Conservation (phyloP, 2,797 vertebrate species). For the Urosaurus nigricauda region DNA sequence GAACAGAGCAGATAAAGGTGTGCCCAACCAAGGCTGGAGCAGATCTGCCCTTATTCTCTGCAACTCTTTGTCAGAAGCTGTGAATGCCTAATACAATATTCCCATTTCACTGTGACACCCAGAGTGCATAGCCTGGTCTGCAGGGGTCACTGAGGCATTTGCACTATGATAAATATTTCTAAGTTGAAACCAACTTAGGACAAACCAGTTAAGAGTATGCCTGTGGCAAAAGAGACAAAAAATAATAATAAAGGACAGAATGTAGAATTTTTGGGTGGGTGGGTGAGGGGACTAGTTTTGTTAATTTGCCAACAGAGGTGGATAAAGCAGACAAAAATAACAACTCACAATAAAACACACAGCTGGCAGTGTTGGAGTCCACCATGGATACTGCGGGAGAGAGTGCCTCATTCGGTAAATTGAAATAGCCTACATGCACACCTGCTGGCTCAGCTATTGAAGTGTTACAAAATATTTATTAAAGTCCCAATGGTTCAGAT, state of each 20-base stretch:
- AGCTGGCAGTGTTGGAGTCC: not conserved
- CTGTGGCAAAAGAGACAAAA: not conserved
- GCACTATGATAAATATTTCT: not conserved
- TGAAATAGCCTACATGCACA: not conserved
- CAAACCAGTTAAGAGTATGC: not conserved
- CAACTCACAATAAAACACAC: not conserved
- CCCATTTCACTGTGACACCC: not conserved
- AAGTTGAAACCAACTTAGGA: not conserved
- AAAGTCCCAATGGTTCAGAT: not conserved
- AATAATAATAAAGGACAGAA: not conserved
- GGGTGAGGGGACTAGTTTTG: not conserved
- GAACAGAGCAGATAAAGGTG: slow-evolving; percentile 41
- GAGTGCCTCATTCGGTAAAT: not conserved
- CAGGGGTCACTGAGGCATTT: not conserved
- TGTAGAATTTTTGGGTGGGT: too few relatives aligned
- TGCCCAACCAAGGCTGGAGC: not conserved
- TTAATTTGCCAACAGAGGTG: too few relatives aligned
- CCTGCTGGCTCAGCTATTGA: slow-evolving; percentile 7
- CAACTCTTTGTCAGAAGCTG: not conserved
- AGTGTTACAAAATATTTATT: slow-evolving; percentile 3
- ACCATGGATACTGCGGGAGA: not conserved
- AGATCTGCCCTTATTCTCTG: not conserved
- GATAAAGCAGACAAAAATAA: not conserved
- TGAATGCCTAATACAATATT: not conserved
- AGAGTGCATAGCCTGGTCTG: not conserved